A percentile compares a stretch with the other conserved stretches of the same genome.
These are phyloP conservation scores for Epinotia bilunana DNA, from an alignment of 2,888 invertebrate genomes.

Conservation along the genomic window DNA sequence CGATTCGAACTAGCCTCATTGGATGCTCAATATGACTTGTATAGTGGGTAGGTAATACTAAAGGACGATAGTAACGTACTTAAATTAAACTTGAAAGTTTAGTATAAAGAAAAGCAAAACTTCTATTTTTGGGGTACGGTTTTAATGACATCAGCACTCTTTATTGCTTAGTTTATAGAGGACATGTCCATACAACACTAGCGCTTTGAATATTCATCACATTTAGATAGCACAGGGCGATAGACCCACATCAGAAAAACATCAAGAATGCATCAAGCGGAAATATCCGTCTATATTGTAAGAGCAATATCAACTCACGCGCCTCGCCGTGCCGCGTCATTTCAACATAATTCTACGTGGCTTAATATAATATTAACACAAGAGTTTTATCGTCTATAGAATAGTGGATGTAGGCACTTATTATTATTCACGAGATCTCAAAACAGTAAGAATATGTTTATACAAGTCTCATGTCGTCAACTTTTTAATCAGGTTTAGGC, in stretches of 20 bases:
- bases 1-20: no score
- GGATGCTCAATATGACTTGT: no score
- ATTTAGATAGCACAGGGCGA: conserved; percentile 82
- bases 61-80: no score
- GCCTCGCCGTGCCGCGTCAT: conserved; percentile 47
- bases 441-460: no score
- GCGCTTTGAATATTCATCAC: conserved; percentile 82
- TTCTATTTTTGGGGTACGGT: no score
- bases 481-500: no score
- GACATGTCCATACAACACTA: conserved; percentile 72
- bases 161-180: conserved; percentile 23
- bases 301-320: conserved; percentile 76
- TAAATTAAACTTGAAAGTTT: no score
- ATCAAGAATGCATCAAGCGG: conserved; percentile 85
- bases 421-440: no score
- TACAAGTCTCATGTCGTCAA: no score
- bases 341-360: conserved; percentile 33
- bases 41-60: no score
- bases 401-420: background rate
- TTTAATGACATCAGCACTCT: no score
- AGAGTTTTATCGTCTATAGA: conserved; percentile 10
- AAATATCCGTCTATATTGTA: conserved; percentile 79
- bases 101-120: no score
- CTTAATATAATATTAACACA: conserved; percentile 17
- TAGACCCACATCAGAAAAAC: conserved; percentile 85